Evolutionary conservation across 2,113 vertebrate species (phyloP), one percentile per base, ranked within the genome.

Genomic region (Scopus umbretta): DNA sequence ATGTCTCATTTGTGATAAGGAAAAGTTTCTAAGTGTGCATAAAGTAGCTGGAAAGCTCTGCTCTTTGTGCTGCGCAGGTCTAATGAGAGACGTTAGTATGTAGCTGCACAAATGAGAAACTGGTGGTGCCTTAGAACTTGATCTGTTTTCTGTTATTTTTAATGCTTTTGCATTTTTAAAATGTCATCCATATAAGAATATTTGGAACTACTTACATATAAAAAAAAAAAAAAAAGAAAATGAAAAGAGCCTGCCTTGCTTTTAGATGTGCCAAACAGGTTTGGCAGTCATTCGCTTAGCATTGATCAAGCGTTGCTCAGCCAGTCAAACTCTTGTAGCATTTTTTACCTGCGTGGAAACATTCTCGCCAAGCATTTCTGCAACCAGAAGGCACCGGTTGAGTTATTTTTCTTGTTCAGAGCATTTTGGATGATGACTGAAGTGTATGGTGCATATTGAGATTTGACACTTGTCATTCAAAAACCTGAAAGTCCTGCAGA

Each of bases 91-190:
- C 7, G 4, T 27, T 30, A 18, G 32, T 38, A 11, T 81, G 75
- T 29, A 82, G 49, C 91, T 80, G 59, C 88, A 59, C 94, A 61
- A 66, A 93, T 95, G 91, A 79, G 91, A 94, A 97, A 61, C 55
- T 5, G 78, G 63, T 78, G 80, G 42, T 12, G 62, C 53, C 29
- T 78, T 52, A 74, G 66, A 58, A 81, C 91, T 74, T 80, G 91
- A 70, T 92, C 96, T 87, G 93, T 40, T 96, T 95, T 86, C 71
- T 91, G 76, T 94, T 96, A 68, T 38, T 97, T 94, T 88, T 76
- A 93, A 88, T 92, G 62, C 76, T 73, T 86, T 91, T 90, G 70
- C 75, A 71, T 91, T 96, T 97, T 43, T 59, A 96, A 96, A 92
- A 84, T 59, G 73, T 90, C 45, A 5, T 88, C 94, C 50, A 5